Percentiles rank a stretch among this genome's conserved stretches.
phyloP scores from a whole-genome alignment of 2,113 vertebrate species.

The Rhinoptilus africanus region DNA sequence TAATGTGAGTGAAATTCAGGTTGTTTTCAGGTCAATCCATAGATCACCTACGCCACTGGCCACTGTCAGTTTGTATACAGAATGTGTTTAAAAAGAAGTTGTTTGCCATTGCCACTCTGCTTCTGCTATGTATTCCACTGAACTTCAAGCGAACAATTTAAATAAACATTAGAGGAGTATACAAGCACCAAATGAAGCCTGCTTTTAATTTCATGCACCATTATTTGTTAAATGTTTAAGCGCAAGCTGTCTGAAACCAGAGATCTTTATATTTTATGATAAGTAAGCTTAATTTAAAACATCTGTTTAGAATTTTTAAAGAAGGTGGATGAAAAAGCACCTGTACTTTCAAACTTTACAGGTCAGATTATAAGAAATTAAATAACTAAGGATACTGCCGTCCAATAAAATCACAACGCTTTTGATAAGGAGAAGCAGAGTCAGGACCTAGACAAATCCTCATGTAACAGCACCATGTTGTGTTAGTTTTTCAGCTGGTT shows the following conservation, averaged over 20 bases:
- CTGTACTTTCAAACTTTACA: background rate
- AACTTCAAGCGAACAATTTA: background rate
- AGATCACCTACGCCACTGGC: background rate
- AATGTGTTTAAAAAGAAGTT: background rate
- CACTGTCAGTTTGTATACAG: background rate
- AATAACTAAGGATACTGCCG: background rate
- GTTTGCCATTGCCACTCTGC: background rate
- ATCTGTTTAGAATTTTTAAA: background rate
- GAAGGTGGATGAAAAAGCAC: background rate
- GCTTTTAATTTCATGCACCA: slow-evolving; percentile 9
- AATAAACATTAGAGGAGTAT: background rate
- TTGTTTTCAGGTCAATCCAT: background rate
- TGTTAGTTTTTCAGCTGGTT: background rate
- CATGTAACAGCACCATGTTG: accelerated
- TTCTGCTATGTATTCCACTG: background rate
- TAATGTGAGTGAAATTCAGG: background rate
- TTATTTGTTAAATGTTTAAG: background rate
- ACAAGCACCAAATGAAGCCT: background rate
- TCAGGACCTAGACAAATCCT: background rate
- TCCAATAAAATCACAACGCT: background rate
- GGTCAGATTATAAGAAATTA: background rate
- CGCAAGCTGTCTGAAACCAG: background rate
- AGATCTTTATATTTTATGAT: background rate
- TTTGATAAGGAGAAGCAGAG: background rate
- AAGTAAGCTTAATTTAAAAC: background rate